phyloP scores from a whole-genome alignment of 2,888 invertebrate species.

The Ophonus ardosiacus region DNA sequence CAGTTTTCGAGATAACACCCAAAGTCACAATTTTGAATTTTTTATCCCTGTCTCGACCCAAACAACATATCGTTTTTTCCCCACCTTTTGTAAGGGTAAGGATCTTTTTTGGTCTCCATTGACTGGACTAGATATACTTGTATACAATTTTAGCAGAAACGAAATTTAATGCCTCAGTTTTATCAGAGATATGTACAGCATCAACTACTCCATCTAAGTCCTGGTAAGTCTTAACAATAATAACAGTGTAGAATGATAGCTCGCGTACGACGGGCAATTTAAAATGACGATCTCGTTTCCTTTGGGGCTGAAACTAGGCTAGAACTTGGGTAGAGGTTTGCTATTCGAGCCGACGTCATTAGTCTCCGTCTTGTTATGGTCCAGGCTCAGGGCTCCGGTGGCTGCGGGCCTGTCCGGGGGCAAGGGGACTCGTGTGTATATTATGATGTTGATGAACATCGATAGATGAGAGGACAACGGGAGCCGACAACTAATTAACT shows the following conservation, averaged over 20 bases:
- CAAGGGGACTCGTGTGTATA: constrained; percentile 36
- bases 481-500: constrained; percentile 57
- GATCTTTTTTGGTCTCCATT: too few species aligned
- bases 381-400: constrained; percentile 3
- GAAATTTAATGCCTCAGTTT: too few species aligned
- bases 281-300: constrained; percentile 44
- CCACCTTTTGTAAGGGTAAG: too few species aligned
- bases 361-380: constrained; percentile 62
- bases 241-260: background rate
- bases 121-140: too few species aligned
- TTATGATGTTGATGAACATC: constrained; percentile 64
- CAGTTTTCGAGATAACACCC: too few species aligned
- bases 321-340: constrained; percentile 22
- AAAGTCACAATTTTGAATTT: too few species aligned
- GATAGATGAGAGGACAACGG: constrained; percentile 23
- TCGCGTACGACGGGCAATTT: constrained; percentile 28
- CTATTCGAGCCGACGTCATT: constrained; percentile 57
- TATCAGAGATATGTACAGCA: background rate
- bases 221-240: background rate
- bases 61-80: too few species aligned
- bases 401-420: background rate
- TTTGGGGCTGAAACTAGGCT: constrained; percentile 24
- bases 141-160: too few species aligned
- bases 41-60: too few species aligned
- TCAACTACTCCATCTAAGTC: background rate